A percentile compares a stretch with the other conserved stretches of the same genome.
Evolutionary conservation across 2,113 vertebrate species (phyloP).

Genomic region (Loxodonta africana): DNA sequence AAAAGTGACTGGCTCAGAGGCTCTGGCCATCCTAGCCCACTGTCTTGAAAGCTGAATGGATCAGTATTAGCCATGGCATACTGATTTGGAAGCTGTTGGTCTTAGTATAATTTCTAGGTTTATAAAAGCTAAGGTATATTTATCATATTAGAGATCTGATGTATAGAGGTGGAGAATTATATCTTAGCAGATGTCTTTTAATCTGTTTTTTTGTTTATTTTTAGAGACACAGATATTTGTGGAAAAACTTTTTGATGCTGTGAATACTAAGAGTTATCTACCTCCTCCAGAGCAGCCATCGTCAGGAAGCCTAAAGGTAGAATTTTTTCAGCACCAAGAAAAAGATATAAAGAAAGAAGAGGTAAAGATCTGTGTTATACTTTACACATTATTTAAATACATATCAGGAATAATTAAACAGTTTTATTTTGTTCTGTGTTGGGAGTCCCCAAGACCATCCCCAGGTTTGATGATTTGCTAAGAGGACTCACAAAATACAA

Average conservation of each 20-base stretch:
- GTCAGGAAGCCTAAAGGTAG: constrained; percentile 91
- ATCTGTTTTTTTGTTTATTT: constrained; percentile 67
- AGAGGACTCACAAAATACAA: background rate
- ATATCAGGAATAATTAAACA: constrained; percentile 42
- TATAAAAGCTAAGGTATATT: constrained; percentile 14
- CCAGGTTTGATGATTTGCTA: constrained; percentile 8
- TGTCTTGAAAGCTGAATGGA: background rate
- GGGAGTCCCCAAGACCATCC: background rate
- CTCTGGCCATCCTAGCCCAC: background rate
- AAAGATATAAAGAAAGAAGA: constrained; percentile 97
- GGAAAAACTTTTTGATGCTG: constrained; percentile 98
- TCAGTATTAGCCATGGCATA: background rate
- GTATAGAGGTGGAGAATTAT: background rate
- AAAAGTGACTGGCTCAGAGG: background rate
- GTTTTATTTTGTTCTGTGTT: constrained; percentile 54
- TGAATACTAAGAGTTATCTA: constrained; percentile 98
- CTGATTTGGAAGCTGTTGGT: background rate
- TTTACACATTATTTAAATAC: constrained; percentile 56
- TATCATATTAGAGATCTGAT: background rate
- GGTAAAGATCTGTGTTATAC: constrained; percentile 78
- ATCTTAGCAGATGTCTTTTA: constrained; percentile 37
- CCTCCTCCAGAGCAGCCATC: constrained; percentile 93
- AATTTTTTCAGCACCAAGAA: constrained; percentile 92
- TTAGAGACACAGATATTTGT: constrained; percentile 98
- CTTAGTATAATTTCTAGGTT: constrained; percentile 46